Conservation (phyloP, 1,140 invertebrate genomes). For the Aphaenogaster ashmeadi region DNA sequence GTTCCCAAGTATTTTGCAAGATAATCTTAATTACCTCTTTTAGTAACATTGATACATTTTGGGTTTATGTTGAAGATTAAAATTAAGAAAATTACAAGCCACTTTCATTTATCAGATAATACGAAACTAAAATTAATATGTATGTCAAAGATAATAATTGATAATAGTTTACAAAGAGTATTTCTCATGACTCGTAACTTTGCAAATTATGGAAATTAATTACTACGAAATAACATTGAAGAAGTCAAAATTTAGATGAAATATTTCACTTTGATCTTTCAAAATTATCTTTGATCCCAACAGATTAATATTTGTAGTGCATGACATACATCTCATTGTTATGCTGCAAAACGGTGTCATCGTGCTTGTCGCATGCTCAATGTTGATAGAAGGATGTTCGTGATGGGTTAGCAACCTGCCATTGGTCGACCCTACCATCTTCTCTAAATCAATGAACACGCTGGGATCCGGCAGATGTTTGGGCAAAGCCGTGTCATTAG, state of each 20-base stretch:
- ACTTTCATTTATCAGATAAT: not conserved
- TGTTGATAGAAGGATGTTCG: constrained; percentile 56
- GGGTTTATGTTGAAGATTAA: not conserved
- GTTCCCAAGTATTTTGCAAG: not conserved
- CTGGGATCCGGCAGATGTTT: constrained; percentile 46
- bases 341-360: constrained; percentile 38
- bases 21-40: not conserved
- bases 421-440: constrained; percentile 44
- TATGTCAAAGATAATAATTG: not conserved
- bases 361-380: constrained; percentile 38
- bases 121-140: not conserved
- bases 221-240: not conserved
- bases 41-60: not conserved
- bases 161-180: not conserved
- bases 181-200: not conserved
- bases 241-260: not conserved
- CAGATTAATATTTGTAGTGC: not conserved
- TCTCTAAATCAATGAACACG: constrained; percentile 61
- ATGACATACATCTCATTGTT: constrained; percentile 37
- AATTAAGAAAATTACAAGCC: not conserved
- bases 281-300: constrained; percentile 15
- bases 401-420: constrained; percentile 57
- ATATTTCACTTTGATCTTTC: not conserved
- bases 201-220: constrained; percentile 17
- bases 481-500: constrained; percentile 48